Evolutionary conservation across 2,113 vertebrate species (phyloP), one percentile per base, ranked within the genome.

Genomic region (Abramis brama): DNA sequence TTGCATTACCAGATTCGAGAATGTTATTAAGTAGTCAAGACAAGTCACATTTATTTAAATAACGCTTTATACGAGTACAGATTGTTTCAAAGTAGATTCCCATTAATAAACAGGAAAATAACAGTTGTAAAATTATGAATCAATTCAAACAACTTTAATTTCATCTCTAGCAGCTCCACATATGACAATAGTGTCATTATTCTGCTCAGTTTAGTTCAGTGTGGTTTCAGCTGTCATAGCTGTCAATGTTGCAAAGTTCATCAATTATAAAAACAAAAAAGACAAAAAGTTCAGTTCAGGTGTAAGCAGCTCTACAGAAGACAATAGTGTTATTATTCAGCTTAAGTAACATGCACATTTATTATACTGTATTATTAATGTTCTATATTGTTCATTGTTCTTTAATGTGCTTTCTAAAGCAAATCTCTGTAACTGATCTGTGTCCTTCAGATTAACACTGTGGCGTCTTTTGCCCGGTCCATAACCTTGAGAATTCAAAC

Each of bases 401-500:
- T 78, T 57, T 12, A 78, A 78, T 21, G 50, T 21, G 6, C n/a
- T 62, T 47, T 50, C 43, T 57, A 13, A 57, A 78, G 75, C 11
- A 3, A 57, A 23, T 78, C 81, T 62, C 45, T 85, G 7, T 30
- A 66, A 57, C 55, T 83, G 12, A n/a, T n/a, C n/a, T 57, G 15
- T 60, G 83, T 47, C 27, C 79, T 82, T 74, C 71, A 62, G 78
- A 79, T 85, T 87, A 80, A 73, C 2, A 3, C 78, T 62, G 25
- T 60, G 27, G 30, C 10, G 55, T 79, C 77, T 60, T 79, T 60
- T 60, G 17, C 77, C 55, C 33, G 39, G 77, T 60, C 11, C 77
- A 15, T 43, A 62, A 39, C 52, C 33, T 78, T 60, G 52, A 79
- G 30, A 60, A 43, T n/a, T 43, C 5, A 79, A 79, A 62, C 77